Evolutionary conservation across 2,797 vertebrate species (phyloP).

Genomic region (Gobionotothen gibberifrons): DNA sequence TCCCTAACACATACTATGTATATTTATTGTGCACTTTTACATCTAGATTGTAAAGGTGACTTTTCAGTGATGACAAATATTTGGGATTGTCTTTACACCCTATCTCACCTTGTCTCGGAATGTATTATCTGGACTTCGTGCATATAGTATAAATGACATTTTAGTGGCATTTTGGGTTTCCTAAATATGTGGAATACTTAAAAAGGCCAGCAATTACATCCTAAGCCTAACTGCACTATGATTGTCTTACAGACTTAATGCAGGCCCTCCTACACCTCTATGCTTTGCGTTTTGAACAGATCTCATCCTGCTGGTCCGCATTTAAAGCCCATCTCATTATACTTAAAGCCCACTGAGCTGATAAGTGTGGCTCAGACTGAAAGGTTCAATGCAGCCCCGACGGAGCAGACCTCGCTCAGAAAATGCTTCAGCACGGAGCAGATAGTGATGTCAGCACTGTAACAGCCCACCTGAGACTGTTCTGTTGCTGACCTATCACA

Average conservation of each 20-base stretch:
- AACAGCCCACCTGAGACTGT: conserved; percentile 30
- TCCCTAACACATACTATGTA: not conserved
- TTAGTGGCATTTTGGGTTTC: not conserved
- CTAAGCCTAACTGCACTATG: not conserved
- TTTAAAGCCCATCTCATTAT: conserved; percentile 44
- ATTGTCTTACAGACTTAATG: not conserved
- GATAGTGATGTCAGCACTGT: conserved; percentile 45
- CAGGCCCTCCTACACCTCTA: not conserved
- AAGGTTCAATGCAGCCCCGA: conserved; percentile 27
- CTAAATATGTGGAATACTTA: conserved; percentile 3
- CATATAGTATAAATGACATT: not conserved
- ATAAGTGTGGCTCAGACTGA: conserved; percentile 48
- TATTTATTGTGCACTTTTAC: not conserved
- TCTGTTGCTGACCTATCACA: conserved; percentile 46
- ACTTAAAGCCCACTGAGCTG: conserved; percentile 43
- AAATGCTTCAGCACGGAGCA: conserved; percentile 21
- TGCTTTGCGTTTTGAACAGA: conserved; percentile 26
- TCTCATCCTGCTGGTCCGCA: conserved; percentile 13
- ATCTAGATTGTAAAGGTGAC: not conserved
- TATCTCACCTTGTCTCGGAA: not conserved
- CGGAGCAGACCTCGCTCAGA: conserved; percentile 15
- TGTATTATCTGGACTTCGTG: not conserved
- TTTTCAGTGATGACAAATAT: not conserved
- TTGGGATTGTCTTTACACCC: not conserved
- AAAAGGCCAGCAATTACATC: conserved; percentile 10